Base-by-base conservation (phyloP, 2,888 invertebrate species). In the Yponomeuta plumbellus region DNA sequence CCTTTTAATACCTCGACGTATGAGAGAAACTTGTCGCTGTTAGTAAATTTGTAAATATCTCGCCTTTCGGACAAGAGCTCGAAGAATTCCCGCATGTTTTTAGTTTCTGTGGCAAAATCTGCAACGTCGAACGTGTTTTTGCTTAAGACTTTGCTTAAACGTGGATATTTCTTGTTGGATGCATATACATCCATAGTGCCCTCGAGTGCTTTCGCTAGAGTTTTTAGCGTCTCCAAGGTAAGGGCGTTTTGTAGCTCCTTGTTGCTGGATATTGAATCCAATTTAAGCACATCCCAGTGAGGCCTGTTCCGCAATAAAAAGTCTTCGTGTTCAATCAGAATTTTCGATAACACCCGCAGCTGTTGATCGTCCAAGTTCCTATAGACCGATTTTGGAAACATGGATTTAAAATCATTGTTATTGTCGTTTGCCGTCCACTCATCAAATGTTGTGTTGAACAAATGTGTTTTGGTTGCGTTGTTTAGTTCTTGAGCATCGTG, bases 191-290 rank as follows among this genome's bases (percentile, higher is more conserved):
- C 26, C n/a, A 80, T 81, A 2, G 75, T 70, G 69, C 85, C 85
- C 67, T 83, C 78, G 39, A 88, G 78, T 69, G 75, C 76, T 75
- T 86, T 85, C 0, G 75, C 70, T 11, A 86, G 68, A 75, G 76
- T 79, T 77, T 78, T 88, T 0, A 79, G 70, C 2, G 79, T 80
- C 78, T 90, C 89, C 11, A 85, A 56, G 3, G 85, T 75, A 13
- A 91, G 66, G 1, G 77, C 71, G 62, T 84, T 84, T 61, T 88
- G 69, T 65, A 92, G 67, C 6, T 67, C 56, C 74, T 75, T 85
- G 67, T 88, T 87, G 69, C 79, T 80, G 0, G 61, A 59, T 56
- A 88, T 69, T 5, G 78, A 74, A 58, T 80, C 78, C 58, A 71
- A 77, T 69, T 77, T 74, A 34, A 86, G 67, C 26, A 79, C 72